Evolutionary conservation across 2,888 invertebrate species (phyloP), one percentile per base, ranked within the genome.

Genomic region (Lasioglossum villosulum): DNA sequence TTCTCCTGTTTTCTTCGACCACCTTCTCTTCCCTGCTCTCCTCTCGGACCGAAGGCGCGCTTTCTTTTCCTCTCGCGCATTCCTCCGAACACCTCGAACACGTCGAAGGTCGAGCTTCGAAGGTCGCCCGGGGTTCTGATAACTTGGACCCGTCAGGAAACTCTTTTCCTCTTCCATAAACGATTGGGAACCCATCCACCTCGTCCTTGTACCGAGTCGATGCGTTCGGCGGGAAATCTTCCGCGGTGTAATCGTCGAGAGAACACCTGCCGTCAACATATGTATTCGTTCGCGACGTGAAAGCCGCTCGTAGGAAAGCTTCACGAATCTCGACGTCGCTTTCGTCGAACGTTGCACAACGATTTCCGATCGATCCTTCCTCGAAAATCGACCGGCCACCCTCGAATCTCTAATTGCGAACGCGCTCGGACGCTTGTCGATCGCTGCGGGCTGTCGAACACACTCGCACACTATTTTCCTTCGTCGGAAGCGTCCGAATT

Each of bases 61-160:
- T 71, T 78, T 79, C 82, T 86, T 88, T 84, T 88, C 83, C 86
- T 90, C 86, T 82, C 87, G 79, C 86, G 79, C 89, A 86, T 90
- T 88, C 88, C 82, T 66, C 72, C 34, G 66, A 56, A 48, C 59
- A 30, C 37, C 34, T 34, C 59, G 37, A 16, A 59, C 75, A n/a
- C 4, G 12, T n/a, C n/a, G 59, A 66, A 88, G 87, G 88, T 84
- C 86, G 77, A 59, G 59, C 78, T 77, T 34, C 83, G 85, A 88
- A 88, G 89, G 83, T 84, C 88, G 78, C 1, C 2, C 19, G 14
- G 14, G 39, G 23, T 14, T 27, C 16, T 19, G 23, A 78, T 19
- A n/a, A 74, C 73, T 3, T 23, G 8, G 8, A 52, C 23, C 23
- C 48, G 52, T n/a, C n/a, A 52, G 52, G 1, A 52, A 52, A 52